These are phyloP conservation scores for Sinocyclocheilus maitianheensis DNA, from an alignment of 2,113 vertebrate species.

Conservation along the genomic window DNA sequence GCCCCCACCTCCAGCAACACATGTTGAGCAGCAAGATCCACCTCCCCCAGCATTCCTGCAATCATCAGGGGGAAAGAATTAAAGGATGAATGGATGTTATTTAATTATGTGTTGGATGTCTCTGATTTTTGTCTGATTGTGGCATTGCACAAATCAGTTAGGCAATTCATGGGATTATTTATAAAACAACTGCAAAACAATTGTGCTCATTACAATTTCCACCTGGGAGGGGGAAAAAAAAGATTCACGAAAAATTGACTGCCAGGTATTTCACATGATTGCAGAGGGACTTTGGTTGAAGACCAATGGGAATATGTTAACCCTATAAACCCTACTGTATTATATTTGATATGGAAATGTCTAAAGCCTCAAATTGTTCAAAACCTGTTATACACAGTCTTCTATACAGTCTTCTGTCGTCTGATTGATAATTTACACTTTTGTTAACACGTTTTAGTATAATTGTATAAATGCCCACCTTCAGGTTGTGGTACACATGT, in stretches of 20 bases:
- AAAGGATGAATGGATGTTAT: not conserved
- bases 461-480: too few species aligned
- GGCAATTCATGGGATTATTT: not conserved
- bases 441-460: too few species aligned
- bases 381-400: not conserved
- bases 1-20: conserved; percentile 79
- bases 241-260: not conserved
- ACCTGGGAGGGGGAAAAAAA: too few species aligned
- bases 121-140: not conserved
- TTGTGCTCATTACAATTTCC: not conserved
- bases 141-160: not conserved
- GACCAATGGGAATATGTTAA: not conserved
- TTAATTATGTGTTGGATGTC: not conserved
- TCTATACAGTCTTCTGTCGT: too few species aligned
- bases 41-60: conserved; percentile 82
- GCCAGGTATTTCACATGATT: not conserved
- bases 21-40: conserved; percentile 86
- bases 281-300: not conserved
- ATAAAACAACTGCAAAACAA: not conserved
- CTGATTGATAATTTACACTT: too few species aligned
- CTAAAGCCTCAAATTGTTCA: not conserved
- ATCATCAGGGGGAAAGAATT: not conserved
- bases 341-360: not conserved
- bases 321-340: too few species aligned
- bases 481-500: too few species aligned